These are phyloP conservation scores for Paramisgurnus dabryanus DNA, from an alignment of 2,113 vertebrate species.

Conservation along the genomic window DNA sequence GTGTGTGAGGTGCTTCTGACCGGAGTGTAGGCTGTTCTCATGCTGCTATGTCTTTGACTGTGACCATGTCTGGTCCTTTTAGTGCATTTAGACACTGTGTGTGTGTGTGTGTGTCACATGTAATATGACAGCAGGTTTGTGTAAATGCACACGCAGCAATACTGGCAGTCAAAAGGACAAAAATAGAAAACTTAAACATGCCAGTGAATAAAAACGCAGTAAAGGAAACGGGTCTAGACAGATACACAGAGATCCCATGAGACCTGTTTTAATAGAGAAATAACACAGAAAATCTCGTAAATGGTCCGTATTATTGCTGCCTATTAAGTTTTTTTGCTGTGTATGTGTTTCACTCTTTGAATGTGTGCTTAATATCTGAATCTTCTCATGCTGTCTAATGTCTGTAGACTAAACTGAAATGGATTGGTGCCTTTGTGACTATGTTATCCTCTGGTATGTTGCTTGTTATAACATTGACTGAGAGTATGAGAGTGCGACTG, in stretches of 20 bases:
- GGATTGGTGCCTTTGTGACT: constrained; percentile 37
- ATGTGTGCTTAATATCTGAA: constrained; percentile 7
- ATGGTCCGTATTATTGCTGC: not conserved
- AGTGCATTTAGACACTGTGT: constrained; percentile 21
- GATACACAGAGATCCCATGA: constrained; percentile 38
- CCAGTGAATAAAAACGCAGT: not conserved
- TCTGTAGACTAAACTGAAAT: constrained; percentile 41
- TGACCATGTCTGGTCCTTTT: constrained; percentile 37
- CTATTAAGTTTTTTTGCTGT: not conserved
- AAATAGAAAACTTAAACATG: constrained; percentile 40
- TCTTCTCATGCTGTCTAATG: constrained; percentile 21
- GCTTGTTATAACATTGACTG: constrained; percentile 38
- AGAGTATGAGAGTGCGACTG: constrained; percentile 7
- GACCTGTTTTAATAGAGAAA: constrained; percentile 39
- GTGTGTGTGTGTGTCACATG: not conserved
- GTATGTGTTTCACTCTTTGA: constrained; percentile 1
- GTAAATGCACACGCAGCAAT: constrained; percentile 23
- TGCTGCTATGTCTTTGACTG: constrained; percentile 18
- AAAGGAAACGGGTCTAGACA: constrained; percentile 12
- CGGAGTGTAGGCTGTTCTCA: not conserved
- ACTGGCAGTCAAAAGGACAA: not conserved
- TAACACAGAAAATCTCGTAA: not conserved
- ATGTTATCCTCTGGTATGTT: constrained; percentile 32
- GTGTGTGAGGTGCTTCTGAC: constrained; percentile 10
- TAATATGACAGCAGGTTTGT: constrained; percentile 21